phyloP scores from a whole-genome alignment of 2,888 invertebrate species.

The Lithodes maja region DNA sequence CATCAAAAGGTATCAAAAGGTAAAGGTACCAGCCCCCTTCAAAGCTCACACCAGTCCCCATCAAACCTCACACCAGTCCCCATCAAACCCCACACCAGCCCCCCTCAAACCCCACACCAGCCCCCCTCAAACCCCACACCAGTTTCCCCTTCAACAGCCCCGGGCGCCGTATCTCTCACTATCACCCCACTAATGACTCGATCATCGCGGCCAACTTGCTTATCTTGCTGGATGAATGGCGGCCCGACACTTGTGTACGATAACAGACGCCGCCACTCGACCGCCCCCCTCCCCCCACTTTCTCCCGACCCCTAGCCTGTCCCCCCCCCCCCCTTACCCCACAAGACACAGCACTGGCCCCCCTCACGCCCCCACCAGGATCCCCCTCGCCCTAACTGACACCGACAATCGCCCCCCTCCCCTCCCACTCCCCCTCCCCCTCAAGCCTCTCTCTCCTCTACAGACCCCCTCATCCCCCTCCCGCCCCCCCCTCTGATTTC shows the following conservation, averaged over 20 bases:
- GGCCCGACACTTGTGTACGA: neutral
- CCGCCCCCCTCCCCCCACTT: neutral
- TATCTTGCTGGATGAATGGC: slow-evolving; percentile 31
- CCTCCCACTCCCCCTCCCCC: neutral
- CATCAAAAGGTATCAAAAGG: no score
- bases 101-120: no score
- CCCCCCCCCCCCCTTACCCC: neutral
- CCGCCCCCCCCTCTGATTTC: neutral
- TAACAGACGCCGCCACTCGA: neutral
- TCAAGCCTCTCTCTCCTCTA: neutral
- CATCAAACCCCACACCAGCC: no score
- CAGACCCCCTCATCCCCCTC: neutral
- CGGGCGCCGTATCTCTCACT: neutral
- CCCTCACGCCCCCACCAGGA: neutral
- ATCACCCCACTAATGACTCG: slow-evolving; percentile 27
- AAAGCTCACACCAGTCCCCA: no score
- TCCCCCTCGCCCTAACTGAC: neutral
- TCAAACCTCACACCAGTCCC: no score
- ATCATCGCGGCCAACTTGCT: slow-evolving; percentile 23
- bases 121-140: no score
- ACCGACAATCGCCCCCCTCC: neutral
- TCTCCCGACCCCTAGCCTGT: neutral
- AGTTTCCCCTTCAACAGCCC: neutral
- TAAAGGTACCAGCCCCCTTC: no score
- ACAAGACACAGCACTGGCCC: no score